Base-by-base conservation (phyloP, 2,888 invertebrate genomes). In the Philopedon plagiatum region DNA sequence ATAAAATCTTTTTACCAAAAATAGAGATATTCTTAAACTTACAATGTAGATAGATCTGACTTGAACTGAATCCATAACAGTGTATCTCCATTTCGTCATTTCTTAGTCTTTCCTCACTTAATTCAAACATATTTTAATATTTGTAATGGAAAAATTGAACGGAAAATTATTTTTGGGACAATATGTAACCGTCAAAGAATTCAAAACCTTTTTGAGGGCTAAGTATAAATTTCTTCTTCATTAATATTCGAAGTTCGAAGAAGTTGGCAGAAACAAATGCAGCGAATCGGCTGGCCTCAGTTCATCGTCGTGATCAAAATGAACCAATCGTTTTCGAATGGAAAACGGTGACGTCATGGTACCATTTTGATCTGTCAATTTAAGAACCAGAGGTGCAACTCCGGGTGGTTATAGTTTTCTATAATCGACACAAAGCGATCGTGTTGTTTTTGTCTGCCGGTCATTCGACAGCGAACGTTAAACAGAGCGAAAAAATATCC, bases 81-180 rank as follows among this genome's bases (percentile, higher is more conserved):
- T 51, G 18, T n/a, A 63, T n/a, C 23, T 63, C 63, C 0, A 21
- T 21, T 63, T 63, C 63, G 26, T 63, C 63, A 5, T 51, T 63
- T 63, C 11, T 32, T n/a, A 63, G 9, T 37, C 51, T 29, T 7
- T 51, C 51, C 13, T 32, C 37, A 13, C 23, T 15, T 63, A 63
- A 23, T 23, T 44, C 29, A 8, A 13, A 29, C 46, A 62, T 46
- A 26, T 51, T 29, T 2, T n/a, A n/a, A n/a, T n/a, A n/a, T n/a
- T n/a, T n/a, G n/a, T n/a, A n/a, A n/a, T n/a, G n/a, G n/a, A n/a
- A n/a, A n/a, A n/a, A n/a, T n/a, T n/a, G n/a, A 34, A 8, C 11
- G 9, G 9, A n/a, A 39, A 13, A 39, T 13, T 39, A 13, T 39
- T 39, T 34, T 34, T 29, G 7, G 7, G 7, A 29, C 5, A 9